phyloP scores from a whole-genome alignment of 2,797 vertebrate genomes.

The Hemibagrus guttatus region DNA sequence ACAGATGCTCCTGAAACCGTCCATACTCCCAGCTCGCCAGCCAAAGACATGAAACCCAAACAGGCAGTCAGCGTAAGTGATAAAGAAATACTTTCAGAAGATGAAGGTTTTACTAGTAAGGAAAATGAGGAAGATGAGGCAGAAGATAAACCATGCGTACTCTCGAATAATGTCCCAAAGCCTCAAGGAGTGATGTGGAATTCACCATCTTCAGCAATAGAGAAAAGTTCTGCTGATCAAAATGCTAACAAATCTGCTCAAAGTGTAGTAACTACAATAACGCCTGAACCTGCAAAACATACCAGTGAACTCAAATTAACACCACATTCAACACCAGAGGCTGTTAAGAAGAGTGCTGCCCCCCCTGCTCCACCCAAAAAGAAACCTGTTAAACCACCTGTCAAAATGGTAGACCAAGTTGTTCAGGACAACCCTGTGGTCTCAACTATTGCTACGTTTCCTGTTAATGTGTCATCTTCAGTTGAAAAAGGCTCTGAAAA shows the following conservation, averaged over 20 bases:
- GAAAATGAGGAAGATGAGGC: conserved; percentile 57
- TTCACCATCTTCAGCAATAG: conserved; percentile 23
- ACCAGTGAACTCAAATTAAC: conserved; percentile 31
- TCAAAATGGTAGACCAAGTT: conserved; percentile 26
- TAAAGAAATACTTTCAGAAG: conserved; percentile 38
- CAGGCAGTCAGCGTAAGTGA: conserved; percentile 13
- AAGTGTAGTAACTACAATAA: conserved; percentile 1
- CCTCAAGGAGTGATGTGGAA: conserved; percentile 46
- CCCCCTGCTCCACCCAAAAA: conserved; percentile 59
- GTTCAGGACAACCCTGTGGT: conserved; percentile 8
- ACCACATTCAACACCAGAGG: conserved; percentile 47
- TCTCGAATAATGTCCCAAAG: conserved; percentile 41
- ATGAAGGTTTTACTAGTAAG: conserved; percentile 50
- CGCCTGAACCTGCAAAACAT: conserved; percentile 27
- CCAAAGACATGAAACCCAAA: conserved; percentile 70
- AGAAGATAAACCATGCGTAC: background rate
- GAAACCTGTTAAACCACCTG: conserved; percentile 49
- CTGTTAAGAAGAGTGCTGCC: conserved; percentile 49
- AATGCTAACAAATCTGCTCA: conserved; percentile 24
- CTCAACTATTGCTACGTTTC: background rate
- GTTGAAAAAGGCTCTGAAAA: conserved; percentile 7
- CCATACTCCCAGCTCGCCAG: conserved; percentile 69
- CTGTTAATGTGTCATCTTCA: background rate
- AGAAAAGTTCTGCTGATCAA: conserved; percentile 24
- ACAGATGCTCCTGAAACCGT: conserved; percentile 53